These are phyloP conservation scores for Tridacna crocea DNA, from an alignment of 2,888 invertebrate species.

Conservation along the genomic window DNA sequence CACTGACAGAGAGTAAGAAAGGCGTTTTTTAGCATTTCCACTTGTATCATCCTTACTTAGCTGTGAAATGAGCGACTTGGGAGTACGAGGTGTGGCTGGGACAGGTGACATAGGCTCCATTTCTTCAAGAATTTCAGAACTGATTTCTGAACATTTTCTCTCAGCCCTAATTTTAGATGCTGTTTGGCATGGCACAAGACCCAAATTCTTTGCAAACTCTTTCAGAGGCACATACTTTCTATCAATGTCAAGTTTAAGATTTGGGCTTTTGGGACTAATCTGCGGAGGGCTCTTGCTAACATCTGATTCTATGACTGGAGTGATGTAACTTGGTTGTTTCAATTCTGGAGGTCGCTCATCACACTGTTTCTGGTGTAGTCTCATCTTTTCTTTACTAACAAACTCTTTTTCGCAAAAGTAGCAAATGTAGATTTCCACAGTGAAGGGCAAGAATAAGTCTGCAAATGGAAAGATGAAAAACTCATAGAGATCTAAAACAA, in stretches of 20 bases:
- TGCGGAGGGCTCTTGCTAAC: conserved; percentile 36
- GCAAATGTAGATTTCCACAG: conserved; percentile 78
- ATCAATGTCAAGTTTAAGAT: conserved; percentile 8
- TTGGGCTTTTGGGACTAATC: conserved; percentile 45
- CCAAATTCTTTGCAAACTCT: conserved; percentile 59
- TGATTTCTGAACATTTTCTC: conserved; percentile 72
- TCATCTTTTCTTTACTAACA: conserved; percentile 66
- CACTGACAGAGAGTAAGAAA: conserved; percentile 62
- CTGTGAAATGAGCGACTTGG: conserved; percentile 80
- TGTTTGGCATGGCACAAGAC: conserved; percentile 70
- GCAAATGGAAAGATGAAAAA: conserved; percentile 15
- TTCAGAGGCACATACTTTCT: conserved; percentile 37
- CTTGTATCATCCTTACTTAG: conserved; percentile 73
- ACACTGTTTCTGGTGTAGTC: conserved; percentile 74
- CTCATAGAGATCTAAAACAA: too few relatives aligned
- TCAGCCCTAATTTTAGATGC: conserved; percentile 67
- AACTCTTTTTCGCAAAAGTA: conserved; percentile 80
- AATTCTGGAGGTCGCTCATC: conserved; percentile 66
- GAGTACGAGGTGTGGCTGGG: conserved; percentile 77
- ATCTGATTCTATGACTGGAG: conserved; percentile 26
- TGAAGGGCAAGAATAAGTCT: conserved; percentile 54
- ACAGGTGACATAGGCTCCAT: conserved; percentile 64
- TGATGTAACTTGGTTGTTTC: conserved; percentile 41
- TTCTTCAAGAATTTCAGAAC: conserved; percentile 69
- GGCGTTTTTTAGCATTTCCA: conserved; percentile 50